A percentile compares a stretch with the other conserved stretches of the same genome.
phyloP scores from a whole-genome alignment of 2,888 invertebrate species.

The Drosophila niveifrons region DNA sequence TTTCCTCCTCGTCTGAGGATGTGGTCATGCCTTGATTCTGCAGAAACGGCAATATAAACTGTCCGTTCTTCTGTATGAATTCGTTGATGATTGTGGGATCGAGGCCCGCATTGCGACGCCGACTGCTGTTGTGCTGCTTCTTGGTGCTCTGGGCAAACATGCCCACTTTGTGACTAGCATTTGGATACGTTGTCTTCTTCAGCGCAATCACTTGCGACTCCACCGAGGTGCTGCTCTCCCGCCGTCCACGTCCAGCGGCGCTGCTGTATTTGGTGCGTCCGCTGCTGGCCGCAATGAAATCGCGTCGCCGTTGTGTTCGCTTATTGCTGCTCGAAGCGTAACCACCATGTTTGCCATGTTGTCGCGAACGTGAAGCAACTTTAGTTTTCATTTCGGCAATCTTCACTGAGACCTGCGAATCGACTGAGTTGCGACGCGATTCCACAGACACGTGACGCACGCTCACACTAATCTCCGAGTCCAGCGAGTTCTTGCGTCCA shows the following conservation, averaged over 20 bases:
- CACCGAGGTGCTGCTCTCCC: conserved; percentile 91
- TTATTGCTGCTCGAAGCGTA: conserved; percentile 67
- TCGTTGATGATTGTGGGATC: conserved; percentile 83
- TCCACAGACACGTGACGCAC: conserved; percentile 94
- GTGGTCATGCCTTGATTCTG: conserved; percentile 85
- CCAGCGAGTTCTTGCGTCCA: conserved; percentile 87
- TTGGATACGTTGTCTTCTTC: conserved; percentile 84
- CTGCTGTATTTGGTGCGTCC: conserved; percentile 75
- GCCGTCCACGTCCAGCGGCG: conserved; percentile 67
- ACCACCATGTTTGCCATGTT: conserved; percentile 73
- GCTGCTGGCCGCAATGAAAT: conserved; percentile 80
- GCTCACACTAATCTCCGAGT: conserved; percentile 91
- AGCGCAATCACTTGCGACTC: conserved; percentile 90
- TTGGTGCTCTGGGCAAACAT: conserved; percentile 83
- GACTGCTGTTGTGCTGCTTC: conserved; percentile 57
- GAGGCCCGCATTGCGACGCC: conserved; percentile 82
- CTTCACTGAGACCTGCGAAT: conserved; percentile 93
- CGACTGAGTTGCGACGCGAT: conserved; percentile 94
- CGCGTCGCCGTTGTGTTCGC: conserved; percentile 80
- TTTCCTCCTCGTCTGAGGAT: conserved; percentile 84
- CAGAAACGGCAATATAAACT: conserved; percentile 84
- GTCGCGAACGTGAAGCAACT: conserved; percentile 87
- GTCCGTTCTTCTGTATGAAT: conserved; percentile 83
- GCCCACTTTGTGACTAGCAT: conserved; percentile 83
- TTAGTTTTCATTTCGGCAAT: conserved; percentile 94